Base-by-base conservation (phyloP, 2,797 vertebrate species). In the Sternarchorhynchus goeldii region DNA sequence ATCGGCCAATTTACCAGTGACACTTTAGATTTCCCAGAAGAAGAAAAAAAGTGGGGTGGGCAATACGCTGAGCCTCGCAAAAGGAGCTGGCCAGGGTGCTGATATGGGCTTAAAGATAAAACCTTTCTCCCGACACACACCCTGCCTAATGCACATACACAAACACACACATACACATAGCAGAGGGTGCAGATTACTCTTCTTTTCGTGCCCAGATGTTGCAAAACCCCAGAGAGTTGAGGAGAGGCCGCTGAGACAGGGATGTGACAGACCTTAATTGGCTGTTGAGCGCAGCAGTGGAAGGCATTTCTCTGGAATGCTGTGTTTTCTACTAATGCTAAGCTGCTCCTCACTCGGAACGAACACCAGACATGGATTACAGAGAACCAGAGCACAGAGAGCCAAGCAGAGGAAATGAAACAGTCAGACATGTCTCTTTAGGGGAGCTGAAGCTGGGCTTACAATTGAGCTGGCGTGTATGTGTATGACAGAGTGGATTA, bases 221-320 rank as follows among this genome's bases (percentile, higher is more conserved):
- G 6, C 53, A 60, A 58, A 66, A 53, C 73, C 73, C 75, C 57
- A 39, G 64, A 50, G 78, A 77, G 67, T 75, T 74, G 79, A 82
- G 75, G 57, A 70, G 50, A 73, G 31, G 17, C 20, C 41, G 84
- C 36, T 81, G 87, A 92, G 90, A 92, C 89, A 89, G 88, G 75
- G 83, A 83, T 90, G 87, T 90, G 91, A 90, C 90, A 87, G 88
- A 87, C 87, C 86, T 92, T 94, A 93, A 94, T 94, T 93, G 91
- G 88, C 76, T 84, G 77, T 82, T 66, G 20, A 76, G 1, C 80
- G 34, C 78, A 78, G 76, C 74, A 79, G 79, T 88, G 87, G 86
- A 89, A 90, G 88, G 87, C 83, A 60, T 89, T 91, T 89, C 84
- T 89, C 78, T 86, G 88, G 86, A 91, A 85, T 86, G 88, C 89